Percentiles rank a stretch among this genome's conserved stretches.
These are phyloP conservation scores for Phaonia tiefii DNA, from an alignment of 2,888 invertebrate genomes.

Conservation along the genomic window DNA sequence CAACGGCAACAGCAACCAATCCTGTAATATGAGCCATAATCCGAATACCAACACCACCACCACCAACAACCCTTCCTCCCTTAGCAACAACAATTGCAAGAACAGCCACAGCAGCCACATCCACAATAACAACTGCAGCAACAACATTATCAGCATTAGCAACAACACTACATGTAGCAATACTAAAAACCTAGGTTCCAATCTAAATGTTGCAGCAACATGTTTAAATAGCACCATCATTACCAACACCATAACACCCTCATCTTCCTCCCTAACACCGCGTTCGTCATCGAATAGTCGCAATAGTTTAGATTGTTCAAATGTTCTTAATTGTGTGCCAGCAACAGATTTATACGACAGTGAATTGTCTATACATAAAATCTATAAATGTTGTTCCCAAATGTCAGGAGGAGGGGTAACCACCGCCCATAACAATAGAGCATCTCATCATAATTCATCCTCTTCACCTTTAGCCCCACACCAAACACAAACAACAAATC, in stretches of 20 bases:
- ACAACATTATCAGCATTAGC: slow-evolving; percentile 40
- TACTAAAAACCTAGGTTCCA: slow-evolving; percentile 11
- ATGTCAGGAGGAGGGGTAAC: too few relatives aligned
- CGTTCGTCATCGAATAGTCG: slow-evolving; percentile 53
- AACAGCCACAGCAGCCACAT: slow-evolving; percentile 49
- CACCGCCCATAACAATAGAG: neutral
- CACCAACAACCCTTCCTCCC: too few relatives aligned
- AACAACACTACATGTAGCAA: slow-evolving; percentile 34
- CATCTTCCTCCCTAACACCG: slow-evolving; percentile 46
- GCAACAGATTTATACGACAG: slow-evolving; percentile 75
- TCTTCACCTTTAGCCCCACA: neutral
- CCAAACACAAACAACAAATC: slow-evolving; percentile 10
- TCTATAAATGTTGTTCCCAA: slow-evolving; percentile 78
- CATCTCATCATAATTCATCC: neutral
- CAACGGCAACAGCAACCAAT: slow-evolving; percentile 41
- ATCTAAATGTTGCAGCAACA: slow-evolving; percentile 58
- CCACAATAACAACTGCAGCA: slow-evolving; percentile 43
- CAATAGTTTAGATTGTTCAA: slow-evolving; percentile 59
- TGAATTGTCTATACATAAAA: slow-evolving; percentile 79
- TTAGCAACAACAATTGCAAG: slow-evolving; percentile 11
- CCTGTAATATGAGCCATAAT: slow-evolving; percentile 26
- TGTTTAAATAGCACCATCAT: slow-evolving; percentile 8
- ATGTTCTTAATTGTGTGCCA: slow-evolving; percentile 36
- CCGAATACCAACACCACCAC: slow-evolving; percentile 1
- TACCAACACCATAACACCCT: neutral